These are phyloP conservation scores for Xestoiulus laeticollis DNA, from an alignment of 2,888 invertebrate species.

Conservation along the genomic window DNA sequence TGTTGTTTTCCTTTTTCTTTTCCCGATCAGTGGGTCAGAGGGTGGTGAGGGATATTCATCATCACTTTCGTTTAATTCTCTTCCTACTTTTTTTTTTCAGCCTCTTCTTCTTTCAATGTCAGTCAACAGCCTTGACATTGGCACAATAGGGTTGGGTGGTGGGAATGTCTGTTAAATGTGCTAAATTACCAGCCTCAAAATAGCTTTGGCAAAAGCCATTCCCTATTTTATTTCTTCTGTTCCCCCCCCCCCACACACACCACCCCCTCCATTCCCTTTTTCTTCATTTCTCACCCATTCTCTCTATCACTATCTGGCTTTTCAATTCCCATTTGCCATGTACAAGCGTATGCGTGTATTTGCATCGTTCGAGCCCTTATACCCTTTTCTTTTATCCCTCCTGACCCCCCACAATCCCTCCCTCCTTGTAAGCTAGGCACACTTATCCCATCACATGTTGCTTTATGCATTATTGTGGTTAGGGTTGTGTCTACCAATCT, in stretches of 20 bases:
- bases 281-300: constrained; percentile 25
- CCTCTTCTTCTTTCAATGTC: constrained; percentile 42
- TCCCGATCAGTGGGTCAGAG: constrained; percentile 18
- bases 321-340: neutral
- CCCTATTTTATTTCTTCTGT: constrained; percentile 30
- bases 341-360: neutral
- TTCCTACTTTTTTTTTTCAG: constrained; percentile 15
- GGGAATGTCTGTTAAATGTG: constrained; percentile 43
- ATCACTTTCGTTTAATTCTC: constrained; percentile 34
- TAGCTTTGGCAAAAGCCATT: constrained; percentile 50
- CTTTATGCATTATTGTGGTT: neutral
- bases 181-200: constrained; percentile 45
- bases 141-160: constrained; percentile 42
- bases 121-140: constrained; percentile 51
- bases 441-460: neutral
- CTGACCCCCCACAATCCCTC: neutral
- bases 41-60: constrained; percentile 12
- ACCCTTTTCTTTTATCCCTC: neutral
- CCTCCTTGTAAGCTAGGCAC: neutral
- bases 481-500: neutral
- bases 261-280: constrained; percentile 32
- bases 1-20: constrained; percentile 15
- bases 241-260: neutral
- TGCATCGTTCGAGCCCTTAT: neutral
- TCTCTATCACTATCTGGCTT: constrained; percentile 6